Evolutionary conservation across 2,888 invertebrate genomes (phyloP).

Genomic region (Antheraea yamamai): DNA sequence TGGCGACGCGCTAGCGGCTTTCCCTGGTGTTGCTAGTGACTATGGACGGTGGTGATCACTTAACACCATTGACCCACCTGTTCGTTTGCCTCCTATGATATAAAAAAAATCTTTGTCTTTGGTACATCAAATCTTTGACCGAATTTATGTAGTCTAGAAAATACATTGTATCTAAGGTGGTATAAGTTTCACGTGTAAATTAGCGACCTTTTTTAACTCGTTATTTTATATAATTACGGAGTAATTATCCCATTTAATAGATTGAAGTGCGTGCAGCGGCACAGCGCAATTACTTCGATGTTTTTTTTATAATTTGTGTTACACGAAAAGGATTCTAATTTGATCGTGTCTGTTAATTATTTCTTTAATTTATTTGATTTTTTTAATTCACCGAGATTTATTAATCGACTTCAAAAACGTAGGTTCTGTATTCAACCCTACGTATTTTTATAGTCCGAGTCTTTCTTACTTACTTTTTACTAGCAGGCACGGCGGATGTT

Average conservation of each 20-base stretch:
- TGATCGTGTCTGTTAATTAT: neutral
- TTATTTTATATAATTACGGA: neutral
- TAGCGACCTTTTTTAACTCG: neutral
- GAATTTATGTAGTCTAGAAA: neutral
- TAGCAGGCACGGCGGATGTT: no score
- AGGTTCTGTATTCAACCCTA: no score
- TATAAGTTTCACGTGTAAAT: neutral
- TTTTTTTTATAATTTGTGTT: neutral
- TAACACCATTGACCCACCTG: no score
- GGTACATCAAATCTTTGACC: no score
- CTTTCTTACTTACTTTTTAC: no score
- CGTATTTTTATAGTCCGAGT: no score
- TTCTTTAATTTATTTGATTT: neutral
- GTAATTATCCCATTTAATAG: neutral
- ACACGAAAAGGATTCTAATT: neutral
- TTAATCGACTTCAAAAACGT: neutral
- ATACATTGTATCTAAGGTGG: neutral
- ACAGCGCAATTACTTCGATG: neutral
- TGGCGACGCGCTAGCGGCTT: no score
- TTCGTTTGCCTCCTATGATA: no score
- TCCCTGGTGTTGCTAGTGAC: no score
- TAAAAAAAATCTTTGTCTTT: no score
- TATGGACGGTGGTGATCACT: no score
- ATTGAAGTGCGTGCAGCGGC: neutral
- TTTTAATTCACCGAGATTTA: neutral